Conservation (phyloP, 2,797 vertebrate species). For the Bovichtus variegatus region DNA sequence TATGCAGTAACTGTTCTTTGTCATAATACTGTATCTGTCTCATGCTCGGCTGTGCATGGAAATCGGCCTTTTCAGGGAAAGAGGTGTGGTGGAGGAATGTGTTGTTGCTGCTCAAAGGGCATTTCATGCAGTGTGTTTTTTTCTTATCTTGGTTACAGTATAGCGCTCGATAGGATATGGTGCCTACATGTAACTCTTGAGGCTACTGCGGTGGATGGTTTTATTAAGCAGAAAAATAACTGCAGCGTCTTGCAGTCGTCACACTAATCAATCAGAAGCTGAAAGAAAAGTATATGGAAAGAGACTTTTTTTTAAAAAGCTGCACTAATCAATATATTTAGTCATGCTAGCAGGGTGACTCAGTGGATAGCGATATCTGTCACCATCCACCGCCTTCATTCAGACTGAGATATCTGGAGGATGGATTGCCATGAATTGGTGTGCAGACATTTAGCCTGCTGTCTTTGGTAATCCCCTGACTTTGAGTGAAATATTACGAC, state of each 20-base stretch:
- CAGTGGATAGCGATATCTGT: neutral
- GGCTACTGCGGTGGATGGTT: slow-evolving; percentile 16
- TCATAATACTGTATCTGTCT: slow-evolving; percentile 48
- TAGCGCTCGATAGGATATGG: neutral
- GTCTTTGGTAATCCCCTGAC: neutral
- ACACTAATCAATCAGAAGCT: slow-evolving; percentile 31
- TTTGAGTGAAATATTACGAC: neutral
- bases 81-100: slow-evolving; percentile 19
- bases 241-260: slow-evolving; percentile 24
- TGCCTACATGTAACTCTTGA: neutral
- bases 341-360: neutral
- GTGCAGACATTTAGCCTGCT: neutral
- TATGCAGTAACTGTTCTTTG: slow-evolving; percentile 32
- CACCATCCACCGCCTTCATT: neutral
- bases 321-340: neutral
- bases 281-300: neutral
- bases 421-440: neutral
- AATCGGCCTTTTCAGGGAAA: slow-evolving; percentile 33
- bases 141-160: slow-evolving; percentile 17
- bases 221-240: slow-evolving; percentile 36
- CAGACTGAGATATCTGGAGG: neutral
- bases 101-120: slow-evolving; percentile 30
- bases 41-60: slow-evolving; percentile 49
- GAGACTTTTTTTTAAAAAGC: neutral
- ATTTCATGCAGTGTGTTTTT: slow-evolving; percentile 39